phyloP scores from a whole-genome alignment of 2,797 vertebrate species.

The Dipus sagitta region DNA sequence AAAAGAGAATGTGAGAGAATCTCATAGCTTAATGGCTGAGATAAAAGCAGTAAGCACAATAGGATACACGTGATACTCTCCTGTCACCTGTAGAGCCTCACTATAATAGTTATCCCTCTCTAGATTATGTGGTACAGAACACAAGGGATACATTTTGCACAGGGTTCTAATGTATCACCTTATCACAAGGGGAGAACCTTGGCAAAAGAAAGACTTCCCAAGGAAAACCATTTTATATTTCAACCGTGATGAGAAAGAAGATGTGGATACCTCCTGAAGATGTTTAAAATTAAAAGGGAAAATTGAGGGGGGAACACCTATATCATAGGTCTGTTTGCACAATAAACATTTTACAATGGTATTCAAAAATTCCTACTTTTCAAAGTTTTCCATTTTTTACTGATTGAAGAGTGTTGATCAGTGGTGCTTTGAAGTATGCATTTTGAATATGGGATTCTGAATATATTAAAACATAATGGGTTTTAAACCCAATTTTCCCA shows the following conservation, averaged over 20 bases:
- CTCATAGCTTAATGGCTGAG: not conserved
- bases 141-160: not conserved
- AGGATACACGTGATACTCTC: not conserved
- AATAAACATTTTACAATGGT: not conserved
- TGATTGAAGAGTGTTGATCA: not conserved
- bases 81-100: not conserved
- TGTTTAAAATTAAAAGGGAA: conserved; percentile 11
- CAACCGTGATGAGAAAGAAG: not conserved
- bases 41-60: not conserved
- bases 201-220: not conserved
- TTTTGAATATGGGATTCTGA: conserved; percentile 30
- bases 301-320: not conserved
- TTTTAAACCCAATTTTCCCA: conserved; percentile 58
- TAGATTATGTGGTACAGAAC: not conserved
- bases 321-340: not conserved
- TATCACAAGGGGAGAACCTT: not conserved
- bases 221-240: not conserved
- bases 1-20: not conserved
- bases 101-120: not conserved
- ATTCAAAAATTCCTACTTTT: not conserved
- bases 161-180: not conserved
- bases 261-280: not conserved
- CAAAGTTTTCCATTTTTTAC: not conserved
- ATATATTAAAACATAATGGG: conserved; percentile 28
- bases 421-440: not conserved